A percentile compares a stretch with the other conserved stretches of the same genome.
Evolutionary conservation across 2,797 vertebrate species (phyloP).

Genomic region (Nannoperca australis): DNA sequence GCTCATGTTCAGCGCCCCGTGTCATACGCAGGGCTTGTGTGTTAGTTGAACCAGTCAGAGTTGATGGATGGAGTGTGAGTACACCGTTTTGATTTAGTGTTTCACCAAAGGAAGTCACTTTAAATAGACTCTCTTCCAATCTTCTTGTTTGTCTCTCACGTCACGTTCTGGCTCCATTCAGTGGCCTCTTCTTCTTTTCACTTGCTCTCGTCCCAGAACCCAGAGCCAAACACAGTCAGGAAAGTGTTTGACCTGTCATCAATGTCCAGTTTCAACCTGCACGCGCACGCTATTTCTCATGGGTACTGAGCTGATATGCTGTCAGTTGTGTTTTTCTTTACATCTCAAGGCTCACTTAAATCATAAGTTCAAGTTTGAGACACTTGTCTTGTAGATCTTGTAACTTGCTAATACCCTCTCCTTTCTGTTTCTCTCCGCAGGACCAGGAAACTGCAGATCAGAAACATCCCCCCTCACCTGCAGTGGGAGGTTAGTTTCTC

Average conservation of each 20-base stretch:
- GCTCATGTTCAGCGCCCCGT: not conserved
- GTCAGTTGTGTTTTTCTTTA: not conserved
- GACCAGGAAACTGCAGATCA: slow-evolving; percentile 96
- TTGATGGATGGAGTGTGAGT: not conserved
- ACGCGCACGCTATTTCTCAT: not conserved
- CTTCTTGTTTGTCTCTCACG: slow-evolving; percentile 35
- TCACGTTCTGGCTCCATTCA: slow-evolving; percentile 45
- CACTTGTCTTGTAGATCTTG: not conserved
- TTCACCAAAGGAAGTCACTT: slow-evolving; percentile 8
- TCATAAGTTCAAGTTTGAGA: not conserved
- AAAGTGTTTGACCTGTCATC: not conserved
- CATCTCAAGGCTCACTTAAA: too few relatives aligned
- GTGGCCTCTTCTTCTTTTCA: slow-evolving; percentile 14
- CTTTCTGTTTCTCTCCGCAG: slow-evolving; percentile 76
- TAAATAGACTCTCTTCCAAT: slow-evolving; percentile 10
- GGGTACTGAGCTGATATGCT: not conserved
- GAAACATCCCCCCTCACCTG: slow-evolving; percentile 96
- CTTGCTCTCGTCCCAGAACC: not conserved
- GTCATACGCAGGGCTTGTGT: not conserved
- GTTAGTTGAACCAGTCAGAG: not conserved
- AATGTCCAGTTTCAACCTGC: not conserved
- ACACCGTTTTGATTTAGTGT: not conserved
- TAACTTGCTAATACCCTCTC: slow-evolving; percentile 16
- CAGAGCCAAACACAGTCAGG: not conserved
- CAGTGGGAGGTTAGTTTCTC: slow-evolving; percentile 93